phyloP scores from a whole-genome alignment of 2,888 invertebrate genomes.

The Epinotia ramella region DNA sequence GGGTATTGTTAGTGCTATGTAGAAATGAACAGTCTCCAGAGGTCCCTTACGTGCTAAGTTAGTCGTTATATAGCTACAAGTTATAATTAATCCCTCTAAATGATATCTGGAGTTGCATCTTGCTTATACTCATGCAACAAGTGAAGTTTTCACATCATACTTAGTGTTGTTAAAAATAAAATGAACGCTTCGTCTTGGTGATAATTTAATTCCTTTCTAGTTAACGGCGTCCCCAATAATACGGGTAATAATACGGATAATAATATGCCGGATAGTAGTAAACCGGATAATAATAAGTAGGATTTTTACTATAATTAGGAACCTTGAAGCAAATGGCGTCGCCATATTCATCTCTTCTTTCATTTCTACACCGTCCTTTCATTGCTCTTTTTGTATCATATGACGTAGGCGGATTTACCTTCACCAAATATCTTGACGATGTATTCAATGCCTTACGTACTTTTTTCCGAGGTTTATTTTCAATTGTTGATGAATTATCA shows the following conservation, averaged over 20 bases:
- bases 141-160: conserved; percentile 8
- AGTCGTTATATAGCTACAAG: conserved; percentile 5
- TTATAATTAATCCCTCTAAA: conserved; percentile 38
- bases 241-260: conserved; percentile 48
- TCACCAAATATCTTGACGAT: background rate
- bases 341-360: background rate
- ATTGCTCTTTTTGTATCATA: background rate
- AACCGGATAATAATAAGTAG: conserved; percentile 48
- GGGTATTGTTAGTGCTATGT: conserved; percentile 1
- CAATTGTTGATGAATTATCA: background rate
- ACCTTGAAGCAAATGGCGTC: background rate
- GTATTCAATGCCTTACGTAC: background rate
- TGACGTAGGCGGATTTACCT: background rate
- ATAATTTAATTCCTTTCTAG: background rate
- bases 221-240: conserved; percentile 49
- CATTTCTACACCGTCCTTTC: background rate
- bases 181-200: background rate
- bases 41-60: conserved; percentile 16
- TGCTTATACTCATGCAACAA: conserved; percentile 3
- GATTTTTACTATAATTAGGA: background rate
- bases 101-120: conserved; percentile 4
- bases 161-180: background rate
- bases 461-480: background rate
- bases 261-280: conserved; percentile 49
- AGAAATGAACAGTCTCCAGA: conserved; percentile 13